Conservation (phyloP, 2,113 vertebrate species). For the Herpetotheres cachinnans region DNA sequence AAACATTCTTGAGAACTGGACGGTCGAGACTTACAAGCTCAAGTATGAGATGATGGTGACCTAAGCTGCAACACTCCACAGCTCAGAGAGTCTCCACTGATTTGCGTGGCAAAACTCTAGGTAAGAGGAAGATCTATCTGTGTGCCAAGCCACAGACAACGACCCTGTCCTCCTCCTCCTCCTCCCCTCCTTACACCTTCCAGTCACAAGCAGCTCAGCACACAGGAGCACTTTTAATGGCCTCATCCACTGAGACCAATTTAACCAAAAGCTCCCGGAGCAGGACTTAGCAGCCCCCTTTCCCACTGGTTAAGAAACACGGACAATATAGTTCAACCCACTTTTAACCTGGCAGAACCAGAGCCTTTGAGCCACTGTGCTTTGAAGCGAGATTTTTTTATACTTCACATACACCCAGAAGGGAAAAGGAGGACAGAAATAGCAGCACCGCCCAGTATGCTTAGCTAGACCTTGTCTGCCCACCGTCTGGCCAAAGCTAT, state of each 20-base stretch:
- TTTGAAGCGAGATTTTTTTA: neutral
- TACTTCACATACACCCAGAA: neutral
- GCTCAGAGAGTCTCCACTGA: rapidly evolving
- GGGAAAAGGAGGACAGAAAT: neutral
- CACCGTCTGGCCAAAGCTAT: neutral
- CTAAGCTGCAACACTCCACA: rapidly evolving
- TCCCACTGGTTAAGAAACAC: rapidly evolving
- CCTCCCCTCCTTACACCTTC: neutral
- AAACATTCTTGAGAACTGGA: neutral
- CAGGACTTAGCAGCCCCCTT: neutral
- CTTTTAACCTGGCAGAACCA: neutral
- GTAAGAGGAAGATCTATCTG: neutral
- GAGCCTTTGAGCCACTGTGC: neutral
- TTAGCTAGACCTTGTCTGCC: neutral
- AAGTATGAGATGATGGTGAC: neutral
- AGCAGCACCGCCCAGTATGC: neutral
- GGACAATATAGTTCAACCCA: rapidly evolving
- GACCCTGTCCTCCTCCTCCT: too few species aligned
- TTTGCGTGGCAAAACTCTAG: neutral
- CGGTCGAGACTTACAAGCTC: rapidly evolving
- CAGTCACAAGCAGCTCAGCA: neutral
- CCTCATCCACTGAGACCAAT: neutral
- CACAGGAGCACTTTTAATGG: neutral
- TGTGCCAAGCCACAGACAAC: neutral
- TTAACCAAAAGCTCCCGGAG: neutral